Evolutionary conservation across 2,797 vertebrate species (phyloP).

Genomic region (Enteromius viviparus): DNA sequence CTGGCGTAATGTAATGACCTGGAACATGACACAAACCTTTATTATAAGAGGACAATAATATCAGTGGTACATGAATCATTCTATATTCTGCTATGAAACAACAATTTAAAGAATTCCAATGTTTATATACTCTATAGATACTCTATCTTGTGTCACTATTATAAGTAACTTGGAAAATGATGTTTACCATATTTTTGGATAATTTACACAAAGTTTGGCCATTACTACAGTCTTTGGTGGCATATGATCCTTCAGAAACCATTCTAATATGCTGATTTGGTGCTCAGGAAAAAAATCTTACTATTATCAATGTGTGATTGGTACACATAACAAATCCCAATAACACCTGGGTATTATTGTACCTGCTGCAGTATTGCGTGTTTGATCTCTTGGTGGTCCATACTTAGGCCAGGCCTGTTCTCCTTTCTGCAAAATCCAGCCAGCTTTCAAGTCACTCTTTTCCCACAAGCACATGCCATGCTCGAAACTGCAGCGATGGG

Average conservation of each 20-base stretch:
- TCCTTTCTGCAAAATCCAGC: slow-evolving; percentile 68
- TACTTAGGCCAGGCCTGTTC: slow-evolving; percentile 64
- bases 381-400: slow-evolving; percentile 78
- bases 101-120: not conserved
- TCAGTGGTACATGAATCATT: not conserved
- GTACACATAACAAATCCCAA: too few relatives aligned
- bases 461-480: slow-evolving; percentile 76
- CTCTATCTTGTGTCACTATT: not conserved
- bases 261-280: not conserved
- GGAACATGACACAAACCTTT: slow-evolving; percentile 36
- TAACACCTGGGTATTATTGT: not conserved
- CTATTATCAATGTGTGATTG: not conserved
- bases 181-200: not conserved
- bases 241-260: not conserved
- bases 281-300: not conserved
- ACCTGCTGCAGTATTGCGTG: slow-evolving; percentile 77
- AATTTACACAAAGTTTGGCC: not conserved
- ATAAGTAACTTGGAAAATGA: not conserved
- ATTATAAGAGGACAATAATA: not conserved
- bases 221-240: not conserved
- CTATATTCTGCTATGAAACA: not conserved
- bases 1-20: slow-evolving; percentile 77
- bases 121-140: not conserved
- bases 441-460: slow-evolving; percentile 58
- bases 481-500: slow-evolving; percentile 77